A percentile compares a stretch with the other conserved stretches of the same genome.
Evolutionary conservation across 2,797 vertebrate genomes (phyloP).

Genomic region (Anabacerthia variegaticeps): DNA sequence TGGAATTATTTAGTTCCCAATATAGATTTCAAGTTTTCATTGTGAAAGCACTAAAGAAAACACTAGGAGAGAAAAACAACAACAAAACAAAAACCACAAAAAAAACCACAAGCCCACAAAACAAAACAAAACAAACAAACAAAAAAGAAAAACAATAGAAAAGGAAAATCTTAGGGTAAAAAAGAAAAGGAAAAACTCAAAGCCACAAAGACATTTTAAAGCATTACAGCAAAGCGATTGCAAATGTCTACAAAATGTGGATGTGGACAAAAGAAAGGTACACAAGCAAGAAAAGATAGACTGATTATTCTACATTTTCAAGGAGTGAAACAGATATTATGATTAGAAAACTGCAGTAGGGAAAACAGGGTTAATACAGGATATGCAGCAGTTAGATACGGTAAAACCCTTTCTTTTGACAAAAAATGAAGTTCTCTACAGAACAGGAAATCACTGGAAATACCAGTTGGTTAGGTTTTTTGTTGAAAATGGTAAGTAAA

Average conservation of each 20-base stretch:
- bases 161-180: rapidly evolving
- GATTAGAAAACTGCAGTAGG: background rate
- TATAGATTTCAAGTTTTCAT: background rate
- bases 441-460: background rate
- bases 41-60: background rate
- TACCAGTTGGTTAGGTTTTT: rapidly evolving
- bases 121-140: no score
- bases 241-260: background rate
- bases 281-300: background rate
- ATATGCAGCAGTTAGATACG: background rate
- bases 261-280: background rate
- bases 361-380: background rate
- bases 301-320: background rate
- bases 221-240: background rate
- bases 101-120: no score
- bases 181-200: rapidly evolving
- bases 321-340: background rate
- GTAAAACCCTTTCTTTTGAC: background rate
- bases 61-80: no score
- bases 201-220: background rate
- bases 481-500: rapidly evolving
- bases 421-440: background rate
- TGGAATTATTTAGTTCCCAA: background rate
- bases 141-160: rapidly evolving
- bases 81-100: no score